Evolutionary conservation across 2,888 invertebrate species (phyloP).

Genomic region (Ganaspis brasiliensis): DNA sequence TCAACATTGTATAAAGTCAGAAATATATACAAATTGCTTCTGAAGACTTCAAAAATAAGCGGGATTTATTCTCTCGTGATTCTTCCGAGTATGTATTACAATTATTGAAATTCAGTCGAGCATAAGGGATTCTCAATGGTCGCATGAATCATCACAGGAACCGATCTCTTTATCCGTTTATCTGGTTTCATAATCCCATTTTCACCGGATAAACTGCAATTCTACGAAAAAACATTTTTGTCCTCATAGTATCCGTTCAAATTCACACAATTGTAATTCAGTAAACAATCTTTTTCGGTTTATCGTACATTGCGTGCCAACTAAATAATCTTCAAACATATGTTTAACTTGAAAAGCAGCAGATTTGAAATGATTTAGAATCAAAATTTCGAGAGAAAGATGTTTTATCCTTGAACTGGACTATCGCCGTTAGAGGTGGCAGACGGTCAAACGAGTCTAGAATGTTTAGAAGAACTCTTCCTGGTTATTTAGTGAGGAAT

Average conservation of each 20-base stretch:
- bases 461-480: conserved; percentile 53
- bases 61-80: too few species aligned
- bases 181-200: not conserved
- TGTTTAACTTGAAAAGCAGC: not conserved
- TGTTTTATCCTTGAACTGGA: conserved; percentile 1
- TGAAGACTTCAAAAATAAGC: too few species aligned
- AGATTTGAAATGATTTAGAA: not conserved
- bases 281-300: too few species aligned
- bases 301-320: not conserved
- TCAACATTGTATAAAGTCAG: not conserved
- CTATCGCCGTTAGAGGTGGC: conserved; percentile 73
- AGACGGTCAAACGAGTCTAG: conserved; percentile 65
- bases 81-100: too few species aligned
- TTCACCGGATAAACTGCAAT: too few species aligned
- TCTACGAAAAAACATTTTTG: too few species aligned
- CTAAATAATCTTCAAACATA: not conserved
- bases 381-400: not conserved
- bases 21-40: too few species aligned
- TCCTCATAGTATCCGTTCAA: too few species aligned
- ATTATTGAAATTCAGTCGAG: not conserved
- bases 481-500: conserved; percentile 48
- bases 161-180: not conserved
- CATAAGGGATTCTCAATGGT: conserved; percentile 5
- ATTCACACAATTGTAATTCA: too few species aligned
- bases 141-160: not conserved